A percentile compares a stretch with the other conserved stretches of the same genome.
phyloP scores from a whole-genome alignment of 1,140 invertebrate species.

The Drosophila melanogaster region Release_6_plus_ISO1_MT NT_033779.5:15247501-15248000 shows the following conservation, averaged over 20 bases:
- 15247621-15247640: constrained; percentile 24
- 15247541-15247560: constrained; percentile 39
- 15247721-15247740: constrained; percentile 65
- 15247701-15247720: constrained; percentile 18
- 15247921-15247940: too few relatives aligned
- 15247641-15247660: constrained; percentile 30
- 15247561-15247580: constrained; percentile 77
- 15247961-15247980: too few relatives aligned
- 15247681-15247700: constrained; percentile 44
- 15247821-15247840: constrained; percentile 10
- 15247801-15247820: constrained; percentile 51
- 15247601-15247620: neutral
- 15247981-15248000: too few relatives aligned
- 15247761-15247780: constrained; percentile 42
- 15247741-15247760: constrained; percentile 65
- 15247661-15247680: constrained; percentile 27
- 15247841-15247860: constrained; percentile 13
- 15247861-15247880: neutral
- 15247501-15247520: constrained; percentile 17
- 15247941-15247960: too few relatives aligned
- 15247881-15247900: neutral
- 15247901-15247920: too few relatives aligned
- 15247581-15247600: constrained; percentile 64
- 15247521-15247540: constrained; percentile 48
- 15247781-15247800: constrained; percentile 42